Percentiles rank a stretch among this genome's conserved stretches.
phyloP scores from a whole-genome alignment of 2,113 vertebrate genomes.

The Phoxinus phoxinus region DNA sequence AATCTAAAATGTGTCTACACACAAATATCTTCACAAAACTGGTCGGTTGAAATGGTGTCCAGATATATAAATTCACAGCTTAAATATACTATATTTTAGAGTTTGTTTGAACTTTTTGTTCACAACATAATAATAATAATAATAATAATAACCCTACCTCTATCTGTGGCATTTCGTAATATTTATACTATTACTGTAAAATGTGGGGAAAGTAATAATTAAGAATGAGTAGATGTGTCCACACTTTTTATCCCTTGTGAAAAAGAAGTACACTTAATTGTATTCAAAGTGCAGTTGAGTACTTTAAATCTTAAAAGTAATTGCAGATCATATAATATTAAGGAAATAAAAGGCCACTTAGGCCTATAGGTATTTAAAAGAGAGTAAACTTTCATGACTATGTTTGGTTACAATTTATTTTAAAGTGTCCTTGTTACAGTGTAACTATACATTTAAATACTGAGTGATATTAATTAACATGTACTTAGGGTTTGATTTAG shows the following conservation, averaged over 20 bases:
- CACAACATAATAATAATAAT: background rate
- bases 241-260: background rate
- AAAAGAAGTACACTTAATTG: background rate
- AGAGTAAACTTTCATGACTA: background rate
- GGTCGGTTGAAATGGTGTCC: background rate
- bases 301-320: background rate
- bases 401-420: background rate
- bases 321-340: background rate
- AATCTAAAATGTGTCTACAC: background rate
- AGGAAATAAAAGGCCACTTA: background rate
- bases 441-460: too few relatives aligned
- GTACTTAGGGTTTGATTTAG: too few relatives aligned
- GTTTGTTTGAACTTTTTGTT: background rate
- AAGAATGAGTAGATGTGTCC: background rate
- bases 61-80: background rate
- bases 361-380: too few relatives aligned
- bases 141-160: too few relatives aligned
- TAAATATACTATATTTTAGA: background rate
- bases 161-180: background rate
- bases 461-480: too few relatives aligned
- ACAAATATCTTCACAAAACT: background rate
- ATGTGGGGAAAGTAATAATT: background rate
- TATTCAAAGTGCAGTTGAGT: background rate
- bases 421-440: too few relatives aligned
- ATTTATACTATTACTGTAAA: background rate